phyloP scores from a whole-genome alignment of 2,888 invertebrate species.

The Scaptomyza polygonia region DNA sequence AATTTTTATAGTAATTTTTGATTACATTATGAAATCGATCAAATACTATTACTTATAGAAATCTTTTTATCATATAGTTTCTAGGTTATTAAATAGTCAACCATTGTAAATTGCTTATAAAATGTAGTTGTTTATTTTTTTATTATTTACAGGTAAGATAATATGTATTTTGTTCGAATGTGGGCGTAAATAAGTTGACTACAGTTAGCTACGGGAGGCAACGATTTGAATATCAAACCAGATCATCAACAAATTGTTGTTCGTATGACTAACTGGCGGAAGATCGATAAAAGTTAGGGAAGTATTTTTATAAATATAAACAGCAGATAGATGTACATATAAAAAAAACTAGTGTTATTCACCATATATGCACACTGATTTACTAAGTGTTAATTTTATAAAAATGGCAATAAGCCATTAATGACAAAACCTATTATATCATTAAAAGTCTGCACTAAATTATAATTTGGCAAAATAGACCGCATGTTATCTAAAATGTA shows the following conservation, averaged over 20 bases:
- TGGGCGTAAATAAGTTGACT: conserved; percentile 33
- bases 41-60: neutral
- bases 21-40: neutral
- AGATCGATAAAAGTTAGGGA: conserved; percentile 12
- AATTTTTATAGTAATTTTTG: no score
- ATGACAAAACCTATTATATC: neutral
- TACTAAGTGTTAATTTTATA: neutral
- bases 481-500: neutral
- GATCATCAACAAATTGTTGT: conserved; percentile 42
- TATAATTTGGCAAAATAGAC: conserved; percentile 4
- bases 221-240: conserved; percentile 61
- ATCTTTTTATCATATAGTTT: neutral
- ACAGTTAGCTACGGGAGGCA: conserved; percentile 37
- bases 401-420: neutral
- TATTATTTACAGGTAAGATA: conserved; percentile 13
- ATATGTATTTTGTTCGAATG: conserved; percentile 42
- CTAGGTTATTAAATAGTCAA: neutral
- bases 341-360: conserved; percentile 1
- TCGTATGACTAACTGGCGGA: conserved; percentile 26
- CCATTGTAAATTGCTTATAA: neutral
- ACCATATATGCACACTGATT: conserved; percentile 15
- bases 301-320: conserved; percentile 6
- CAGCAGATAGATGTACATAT: neutral
- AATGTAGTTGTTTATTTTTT: neutral
- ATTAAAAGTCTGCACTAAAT: neutral